These are phyloP conservation scores for Cataglyphis rosenhaueri DNA, from an alignment of 2,888 invertebrate genomes.

Conservation along the genomic window DNA sequence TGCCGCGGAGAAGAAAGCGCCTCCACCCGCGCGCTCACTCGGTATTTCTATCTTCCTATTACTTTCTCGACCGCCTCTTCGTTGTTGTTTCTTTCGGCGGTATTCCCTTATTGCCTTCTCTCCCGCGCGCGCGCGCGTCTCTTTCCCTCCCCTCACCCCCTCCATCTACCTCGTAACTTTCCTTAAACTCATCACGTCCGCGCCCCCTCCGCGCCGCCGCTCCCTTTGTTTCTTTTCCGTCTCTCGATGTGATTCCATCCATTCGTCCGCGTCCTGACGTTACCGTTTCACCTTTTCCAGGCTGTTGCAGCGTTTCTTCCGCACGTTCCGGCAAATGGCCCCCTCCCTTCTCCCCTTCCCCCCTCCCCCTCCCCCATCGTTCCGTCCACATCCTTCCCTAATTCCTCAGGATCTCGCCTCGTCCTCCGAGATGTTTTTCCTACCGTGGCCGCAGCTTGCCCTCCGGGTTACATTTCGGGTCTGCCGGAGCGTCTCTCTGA, in stretches of 20 bases:
- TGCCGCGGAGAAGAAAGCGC: constrained; percentile 4
- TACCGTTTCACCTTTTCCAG: constrained; percentile 36
- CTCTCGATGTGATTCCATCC: constrained; percentile 32
- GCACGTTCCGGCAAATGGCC: constrained; percentile 40
- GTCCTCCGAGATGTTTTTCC: constrained; percentile 28
- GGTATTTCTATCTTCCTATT: constrained; percentile 53
- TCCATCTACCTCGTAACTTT: constrained; percentile 48
- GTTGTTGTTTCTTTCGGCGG: constrained; percentile 52
- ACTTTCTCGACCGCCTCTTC: constrained; percentile 54
- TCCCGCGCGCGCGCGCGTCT: constrained; percentile 11
- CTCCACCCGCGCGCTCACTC: not conserved
- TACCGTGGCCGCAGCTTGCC: not conserved
- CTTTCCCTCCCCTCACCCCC: not conserved
- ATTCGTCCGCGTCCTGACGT: constrained; percentile 41
- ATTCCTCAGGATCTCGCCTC: constrained; percentile 25
- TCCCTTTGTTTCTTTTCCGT: constrained; percentile 54
- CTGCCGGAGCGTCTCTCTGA: constrained; percentile 1
- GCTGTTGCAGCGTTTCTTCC: constrained; percentile 39
- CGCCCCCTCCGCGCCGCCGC: constrained; percentile 23
- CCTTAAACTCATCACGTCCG: constrained; percentile 54
- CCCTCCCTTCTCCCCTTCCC: too few relatives aligned
- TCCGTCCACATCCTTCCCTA: not conserved
- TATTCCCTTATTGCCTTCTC: constrained; percentile 53
- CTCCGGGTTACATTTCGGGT: not conserved
- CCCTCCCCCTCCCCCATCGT: not conserved